Conservation (phyloP, 1,140 invertebrate genomes). For the Daktulosphaira vitifoliae region DNA sequence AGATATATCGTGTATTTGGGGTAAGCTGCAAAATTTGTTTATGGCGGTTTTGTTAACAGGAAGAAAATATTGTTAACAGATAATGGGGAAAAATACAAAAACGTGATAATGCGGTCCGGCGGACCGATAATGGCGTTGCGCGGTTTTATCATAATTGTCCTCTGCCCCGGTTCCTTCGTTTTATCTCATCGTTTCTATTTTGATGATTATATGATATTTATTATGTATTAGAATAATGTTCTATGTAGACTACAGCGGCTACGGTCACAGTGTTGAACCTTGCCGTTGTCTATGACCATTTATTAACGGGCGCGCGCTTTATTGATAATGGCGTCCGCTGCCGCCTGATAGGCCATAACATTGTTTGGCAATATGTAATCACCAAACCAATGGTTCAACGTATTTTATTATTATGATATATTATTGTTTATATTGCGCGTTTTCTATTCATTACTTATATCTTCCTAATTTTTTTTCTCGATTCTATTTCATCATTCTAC, state of each 20-base stretch:
- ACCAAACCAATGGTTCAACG: not conserved
- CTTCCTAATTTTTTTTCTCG: not conserved
- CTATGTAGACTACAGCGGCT: no score
- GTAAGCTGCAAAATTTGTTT: conserved; percentile 12
- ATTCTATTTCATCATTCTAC: no score
- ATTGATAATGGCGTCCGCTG: conserved; percentile 26
- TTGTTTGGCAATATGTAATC: conserved; percentile 19
- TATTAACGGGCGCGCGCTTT: not conserved
- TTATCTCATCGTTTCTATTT: not conserved
- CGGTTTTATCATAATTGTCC: conserved; percentile 20
- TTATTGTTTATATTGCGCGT: not conserved
- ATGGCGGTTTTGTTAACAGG: conserved; percentile 26
- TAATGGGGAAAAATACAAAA: conserved; percentile 15
- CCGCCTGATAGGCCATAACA: conserved; percentile 15
- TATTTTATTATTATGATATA: not conserved
- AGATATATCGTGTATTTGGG: conserved; percentile 28
- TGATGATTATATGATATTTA: not conserved
- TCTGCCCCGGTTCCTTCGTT: not conserved
- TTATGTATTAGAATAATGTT: not conserved
- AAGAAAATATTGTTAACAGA: conserved; percentile 31
- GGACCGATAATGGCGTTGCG: conserved; percentile 27
- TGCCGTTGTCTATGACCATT: not conserved
- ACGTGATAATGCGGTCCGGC: conserved; percentile 29
- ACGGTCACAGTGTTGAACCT: not conserved
- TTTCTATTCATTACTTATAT: not conserved